Evolutionary conservation across 2,888 invertebrate genomes (phyloP), one percentile per base, ranked within the genome.

Genomic region (Andrena hattorfiana): DNA sequence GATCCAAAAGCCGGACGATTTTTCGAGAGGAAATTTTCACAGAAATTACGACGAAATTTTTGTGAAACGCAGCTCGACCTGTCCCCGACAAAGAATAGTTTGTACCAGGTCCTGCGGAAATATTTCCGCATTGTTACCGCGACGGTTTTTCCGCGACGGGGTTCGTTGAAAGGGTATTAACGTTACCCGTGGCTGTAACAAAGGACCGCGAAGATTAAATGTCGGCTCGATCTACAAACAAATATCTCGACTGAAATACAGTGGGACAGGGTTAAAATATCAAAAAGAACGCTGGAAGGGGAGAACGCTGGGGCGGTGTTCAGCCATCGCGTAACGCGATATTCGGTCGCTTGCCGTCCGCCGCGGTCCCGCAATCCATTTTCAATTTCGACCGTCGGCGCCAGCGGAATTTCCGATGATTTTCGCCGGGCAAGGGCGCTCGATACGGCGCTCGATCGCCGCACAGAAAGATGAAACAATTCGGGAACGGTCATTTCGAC

Each of bases 191-290:
- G 13, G 51, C 35, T 30, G 10, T 51, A 59, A 35, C 4, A 16
- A 20, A 64, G 35, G 56, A 16, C 26, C n/a, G 48, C 64, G 64
- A 64, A 70, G 49, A 78, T 70, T 79, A 78, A 78, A 79, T 42
- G 30, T 78, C 79, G 16, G 42, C 49, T 49, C 59, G 54, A 48
- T 48, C 32, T 13, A 20, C 42, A 63, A 68, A 63, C 66, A 67
- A 59, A 79, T 78, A 77, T 64, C 64, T 64, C 35, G 42, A 32
- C 28, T 20, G 49, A 69, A 70, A 49, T 28, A 49, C 49, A 30
- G n/a, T 4, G 51, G 59, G 48, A 59, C 49, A 10, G 28, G 30
- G 64, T 78, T 79, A 67, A 73, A 77, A 70, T 49, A 64, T 63
- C 62, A 63, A 79, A 66, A 51, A 51, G 26, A 26, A 20, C 51